A percentile compares a stretch with the other conserved stretches of the same genome.
Evolutionary conservation across 2,797 vertebrate genomes (phyloP).

Genomic region (Dendrocincla fuliginosa): DNA sequence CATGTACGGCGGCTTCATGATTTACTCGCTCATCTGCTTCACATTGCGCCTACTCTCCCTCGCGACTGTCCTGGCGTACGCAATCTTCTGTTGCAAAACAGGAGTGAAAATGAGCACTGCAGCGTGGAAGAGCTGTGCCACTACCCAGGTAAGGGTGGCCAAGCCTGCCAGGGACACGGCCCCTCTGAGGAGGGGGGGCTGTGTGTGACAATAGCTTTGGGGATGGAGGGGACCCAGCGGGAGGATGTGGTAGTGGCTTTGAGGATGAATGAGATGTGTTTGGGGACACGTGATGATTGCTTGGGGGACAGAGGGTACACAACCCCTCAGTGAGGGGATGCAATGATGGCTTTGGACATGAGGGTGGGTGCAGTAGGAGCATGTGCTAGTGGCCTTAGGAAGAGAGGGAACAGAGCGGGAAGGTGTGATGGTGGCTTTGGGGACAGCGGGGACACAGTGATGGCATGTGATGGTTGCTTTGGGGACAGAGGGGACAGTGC

Average conservation of each 20-base stretch:
- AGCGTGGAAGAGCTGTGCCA: background rate
- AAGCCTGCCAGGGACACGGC: background rate
- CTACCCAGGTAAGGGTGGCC: background rate
- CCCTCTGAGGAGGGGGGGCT: fast-evolving
- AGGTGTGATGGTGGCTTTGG: background rate
- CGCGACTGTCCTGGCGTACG: background rate
- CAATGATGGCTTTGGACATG: background rate
- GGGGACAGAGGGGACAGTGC: background rate
- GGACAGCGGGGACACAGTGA: fast-evolving
- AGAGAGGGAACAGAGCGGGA: background rate
- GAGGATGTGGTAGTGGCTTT: background rate
- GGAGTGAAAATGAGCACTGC: conserved; percentile 36
- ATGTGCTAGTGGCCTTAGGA: background rate
- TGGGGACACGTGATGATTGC: background rate
- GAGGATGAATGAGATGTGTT: background rate
- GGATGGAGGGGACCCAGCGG: fast-evolving
- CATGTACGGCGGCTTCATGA: background rate
- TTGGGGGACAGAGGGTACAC: fast-evolving
- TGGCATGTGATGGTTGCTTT: background rate
- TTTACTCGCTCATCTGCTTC: conserved; percentile 44
- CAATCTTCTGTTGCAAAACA: conserved; percentile 16
- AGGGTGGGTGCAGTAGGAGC: too few relatives aligned
- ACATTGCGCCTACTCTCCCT: conserved; percentile 1
- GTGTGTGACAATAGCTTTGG: background rate
- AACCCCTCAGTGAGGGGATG: background rate